phyloP scores from a whole-genome alignment of 1,140 invertebrate genomes.

The Drosophila oshimai region DNA sequence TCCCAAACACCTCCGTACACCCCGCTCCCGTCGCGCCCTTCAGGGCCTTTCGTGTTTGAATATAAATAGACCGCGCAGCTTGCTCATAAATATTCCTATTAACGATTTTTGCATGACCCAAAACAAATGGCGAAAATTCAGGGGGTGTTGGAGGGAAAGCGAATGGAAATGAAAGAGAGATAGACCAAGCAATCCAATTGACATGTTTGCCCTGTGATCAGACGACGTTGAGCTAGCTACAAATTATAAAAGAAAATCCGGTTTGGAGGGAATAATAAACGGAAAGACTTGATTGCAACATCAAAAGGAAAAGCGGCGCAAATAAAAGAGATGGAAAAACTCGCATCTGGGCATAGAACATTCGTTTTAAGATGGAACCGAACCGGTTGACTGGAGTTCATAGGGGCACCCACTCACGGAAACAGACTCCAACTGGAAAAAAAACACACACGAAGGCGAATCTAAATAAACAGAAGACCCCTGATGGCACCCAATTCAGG shows the following conservation, averaged over 20 bases:
- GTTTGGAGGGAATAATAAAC: conserved; percentile 39
- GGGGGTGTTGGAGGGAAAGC: neutral
- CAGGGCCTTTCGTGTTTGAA: conserved; percentile 24
- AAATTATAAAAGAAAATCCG: conserved; percentile 57
- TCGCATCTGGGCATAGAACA: conserved; percentile 31
- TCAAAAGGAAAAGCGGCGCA: conserved; percentile 52
- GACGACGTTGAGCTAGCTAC: conserved; percentile 8
- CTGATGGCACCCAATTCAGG: conserved; percentile 15
- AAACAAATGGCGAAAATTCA: conserved; percentile 30
- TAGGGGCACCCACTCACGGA: conserved; percentile 39
- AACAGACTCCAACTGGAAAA: conserved; percentile 7
- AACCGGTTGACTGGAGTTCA: conserved; percentile 58
- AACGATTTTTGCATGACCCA: conserved; percentile 48
- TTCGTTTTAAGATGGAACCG: conserved; percentile 13
- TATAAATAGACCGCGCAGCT: conserved; percentile 18
- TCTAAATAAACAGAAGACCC: conserved; percentile 13
- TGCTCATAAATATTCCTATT: conserved; percentile 50
- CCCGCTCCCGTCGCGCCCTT: too few species aligned
- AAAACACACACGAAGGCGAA: conserved; percentile 7
- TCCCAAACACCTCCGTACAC: neutral
- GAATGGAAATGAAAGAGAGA: conserved; percentile 5
- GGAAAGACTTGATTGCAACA: conserved; percentile 63
- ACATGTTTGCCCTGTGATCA: conserved; percentile 41
- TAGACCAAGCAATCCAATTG: conserved; percentile 38
- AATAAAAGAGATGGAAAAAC: conserved; percentile 20